Conservation (phyloP, 2,113 vertebrate species). For the Galeopterus variegatus region DNA sequence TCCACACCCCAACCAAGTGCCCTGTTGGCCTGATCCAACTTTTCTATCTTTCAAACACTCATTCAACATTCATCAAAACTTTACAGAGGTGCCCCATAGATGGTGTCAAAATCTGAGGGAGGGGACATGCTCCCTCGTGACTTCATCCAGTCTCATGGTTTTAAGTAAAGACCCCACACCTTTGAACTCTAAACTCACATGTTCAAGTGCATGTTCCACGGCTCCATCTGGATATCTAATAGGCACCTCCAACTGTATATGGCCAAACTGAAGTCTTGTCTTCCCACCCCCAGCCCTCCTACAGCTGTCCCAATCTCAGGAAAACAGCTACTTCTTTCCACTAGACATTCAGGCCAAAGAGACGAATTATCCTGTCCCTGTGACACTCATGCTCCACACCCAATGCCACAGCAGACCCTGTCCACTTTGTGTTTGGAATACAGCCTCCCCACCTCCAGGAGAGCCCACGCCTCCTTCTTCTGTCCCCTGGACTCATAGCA, state of each 20-base stretch:
- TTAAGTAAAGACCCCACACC: background rate
- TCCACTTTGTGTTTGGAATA: background rate
- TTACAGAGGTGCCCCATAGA: accelerated
- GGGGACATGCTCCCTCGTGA: background rate
- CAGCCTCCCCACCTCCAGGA: background rate
- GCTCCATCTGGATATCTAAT: background rate
- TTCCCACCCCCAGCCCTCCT: background rate
- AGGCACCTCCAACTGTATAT: background rate
- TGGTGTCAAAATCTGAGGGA: background rate
- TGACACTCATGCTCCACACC: background rate
- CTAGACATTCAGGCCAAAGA: background rate
- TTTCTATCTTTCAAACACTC: background rate
- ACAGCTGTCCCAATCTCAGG: background rate
- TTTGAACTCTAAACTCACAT: slow-evolving; percentile 7
- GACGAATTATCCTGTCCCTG: background rate
- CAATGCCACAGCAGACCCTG: background rate
- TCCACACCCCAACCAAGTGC: background rate
- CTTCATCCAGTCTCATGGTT: background rate
- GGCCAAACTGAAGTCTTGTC: background rate
- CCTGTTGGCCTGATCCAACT: background rate
- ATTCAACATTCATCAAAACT: background rate
- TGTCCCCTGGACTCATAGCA: background rate
- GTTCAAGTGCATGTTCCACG: background rate
- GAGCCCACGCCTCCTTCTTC: background rate
- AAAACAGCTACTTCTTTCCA: background rate